Evolutionary conservation across 30 jellyfish, hydroid and myxozoan genomes (phyloP).

Genomic region (Mastigias papua): DNA sequence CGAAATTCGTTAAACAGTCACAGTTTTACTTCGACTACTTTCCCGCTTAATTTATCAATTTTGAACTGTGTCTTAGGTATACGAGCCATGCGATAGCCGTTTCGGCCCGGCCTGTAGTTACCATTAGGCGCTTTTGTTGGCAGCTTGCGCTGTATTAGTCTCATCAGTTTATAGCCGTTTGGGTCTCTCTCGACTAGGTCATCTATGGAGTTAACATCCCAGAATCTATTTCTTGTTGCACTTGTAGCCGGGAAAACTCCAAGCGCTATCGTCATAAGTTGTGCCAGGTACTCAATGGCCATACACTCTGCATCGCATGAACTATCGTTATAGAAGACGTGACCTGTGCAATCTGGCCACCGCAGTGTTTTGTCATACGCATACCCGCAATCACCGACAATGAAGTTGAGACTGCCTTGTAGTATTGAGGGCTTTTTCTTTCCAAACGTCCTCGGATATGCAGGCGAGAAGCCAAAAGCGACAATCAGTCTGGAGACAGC

Average conservation of each 20-base stretch:
- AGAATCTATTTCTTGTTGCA: not conserved
- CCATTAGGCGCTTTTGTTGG: constrained; percentile 18
- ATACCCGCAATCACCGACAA: constrained; percentile 46
- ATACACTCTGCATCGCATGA: constrained; percentile 32
- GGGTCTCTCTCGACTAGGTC: constrained; percentile 4
- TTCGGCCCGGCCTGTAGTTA: constrained; percentile 16
- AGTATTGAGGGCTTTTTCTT: not conserved
- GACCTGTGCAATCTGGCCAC: constrained; percentile 48
- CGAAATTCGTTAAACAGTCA: not conserved
- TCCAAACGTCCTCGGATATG: constrained; percentile 22
- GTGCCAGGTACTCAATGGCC: constrained; percentile 19
- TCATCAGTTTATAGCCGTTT: constrained; percentile 1
- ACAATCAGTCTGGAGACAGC: constrained; percentile 1
- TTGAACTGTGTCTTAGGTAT: not conserved
- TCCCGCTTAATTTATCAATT: not conserved
- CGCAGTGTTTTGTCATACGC: constrained; percentile 18
- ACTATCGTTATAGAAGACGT: constrained; percentile 32
- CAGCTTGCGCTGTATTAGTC: not conserved
- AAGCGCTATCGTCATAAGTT: constrained; percentile 1
- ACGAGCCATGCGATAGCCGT: constrained; percentile 38
- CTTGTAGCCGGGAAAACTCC: constrained; percentile 1
- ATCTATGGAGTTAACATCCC: not conserved
- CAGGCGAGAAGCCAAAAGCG: constrained; percentile 11
- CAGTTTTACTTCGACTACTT: not conserved
- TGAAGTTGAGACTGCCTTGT: not conserved